Conservation (phyloP, 2,888 invertebrate genomes). For the Euspilapteryx auroguttella region DNA sequence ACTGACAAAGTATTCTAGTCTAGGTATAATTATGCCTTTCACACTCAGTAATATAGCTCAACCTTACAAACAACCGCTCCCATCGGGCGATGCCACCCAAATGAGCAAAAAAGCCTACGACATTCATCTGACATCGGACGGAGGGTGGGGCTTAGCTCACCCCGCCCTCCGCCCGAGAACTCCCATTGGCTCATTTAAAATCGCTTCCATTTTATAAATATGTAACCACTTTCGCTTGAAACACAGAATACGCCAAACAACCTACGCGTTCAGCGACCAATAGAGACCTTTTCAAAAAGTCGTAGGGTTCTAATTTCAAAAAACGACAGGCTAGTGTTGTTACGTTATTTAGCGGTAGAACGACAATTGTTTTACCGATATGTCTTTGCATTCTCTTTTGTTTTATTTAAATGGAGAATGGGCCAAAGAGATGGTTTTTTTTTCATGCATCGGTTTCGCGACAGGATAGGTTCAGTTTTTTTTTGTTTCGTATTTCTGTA, state of each 20-base stretch:
- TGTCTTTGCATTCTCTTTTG: conserved; percentile 52
- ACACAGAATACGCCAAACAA: conserved; percentile 14
- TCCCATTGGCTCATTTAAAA: conserved; percentile 55
- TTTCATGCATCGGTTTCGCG: conserved; percentile 14
- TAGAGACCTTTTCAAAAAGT: conserved; percentile 9
- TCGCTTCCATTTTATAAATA: conserved; percentile 62
- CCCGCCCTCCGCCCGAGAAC: conserved; percentile 38
- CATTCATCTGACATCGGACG: conserved; percentile 42
- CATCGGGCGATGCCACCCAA: conserved; percentile 30
- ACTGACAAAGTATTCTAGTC: no score
- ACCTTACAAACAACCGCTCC: no score
- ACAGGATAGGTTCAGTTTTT: conserved; percentile 20
- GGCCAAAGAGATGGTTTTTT: conserved; percentile 34
- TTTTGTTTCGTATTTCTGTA: conserved; percentile 19
- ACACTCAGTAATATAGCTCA: no score
- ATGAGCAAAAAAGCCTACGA: conserved; percentile 44
- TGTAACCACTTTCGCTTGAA: conserved; percentile 47
- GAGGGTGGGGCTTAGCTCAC: conserved; percentile 33
- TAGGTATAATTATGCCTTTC: no score
- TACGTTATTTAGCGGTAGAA: conserved; percentile 17
- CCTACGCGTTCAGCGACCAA: conserved; percentile 7
- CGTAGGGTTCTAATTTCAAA: conserved; percentile 16
- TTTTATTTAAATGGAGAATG: conserved; percentile 53
- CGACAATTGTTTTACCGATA: conserved; percentile 56
- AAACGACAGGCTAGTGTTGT: conserved; percentile 15